Base-by-base conservation (phyloP, 2,113 vertebrate species). In the Nymphicus hollandicus region DNA sequence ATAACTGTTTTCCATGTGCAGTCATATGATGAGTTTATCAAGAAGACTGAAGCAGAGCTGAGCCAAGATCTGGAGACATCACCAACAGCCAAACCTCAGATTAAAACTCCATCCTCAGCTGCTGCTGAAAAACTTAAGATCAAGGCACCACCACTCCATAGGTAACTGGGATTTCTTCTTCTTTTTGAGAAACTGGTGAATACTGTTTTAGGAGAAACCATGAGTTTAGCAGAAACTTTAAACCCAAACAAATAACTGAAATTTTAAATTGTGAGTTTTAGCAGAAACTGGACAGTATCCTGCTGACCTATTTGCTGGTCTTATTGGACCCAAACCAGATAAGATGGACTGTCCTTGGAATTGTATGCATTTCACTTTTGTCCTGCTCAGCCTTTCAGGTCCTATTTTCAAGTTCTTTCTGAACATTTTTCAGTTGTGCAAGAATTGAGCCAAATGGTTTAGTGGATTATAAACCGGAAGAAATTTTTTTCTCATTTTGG, bases 11-110 rank as follows among this genome's bases (percentile, higher is more conserved):
- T 93, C 84, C 50, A 25, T 61, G 82, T 56, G 61, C 95, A 99
- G 99, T 99, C 98, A 0, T 99, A 99, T 27, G 98, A 99, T 96
- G 98, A 99, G 95, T 99, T 99, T 93, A 99, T 99, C 95, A 98
- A 99, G 98, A 99, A 99, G 98, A 99, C 99, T 13, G 98, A 99
- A 97, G 99, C 98, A 53, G 99, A 99, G 79, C 97, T 99, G 95
- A 99, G 97, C 88, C 98, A 97, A 93, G 98, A 99, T 80, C 97
- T 98, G 66, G 98, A 98, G 77, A 93, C 96, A 20, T 97, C 98
- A 24, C 95, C 98, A 58, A 97, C 98, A 77, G 96, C 98, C 78
- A 99, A 98, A 95, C 98, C 98, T 83, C 98, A 98, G 65, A 98
- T 98, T 92, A 98, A 98, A 97, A 98, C 97, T 22, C 97, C 96